Evolutionary conservation across 2,797 vertebrate species (phyloP).

Genomic region (Danionella dracula): DNA sequence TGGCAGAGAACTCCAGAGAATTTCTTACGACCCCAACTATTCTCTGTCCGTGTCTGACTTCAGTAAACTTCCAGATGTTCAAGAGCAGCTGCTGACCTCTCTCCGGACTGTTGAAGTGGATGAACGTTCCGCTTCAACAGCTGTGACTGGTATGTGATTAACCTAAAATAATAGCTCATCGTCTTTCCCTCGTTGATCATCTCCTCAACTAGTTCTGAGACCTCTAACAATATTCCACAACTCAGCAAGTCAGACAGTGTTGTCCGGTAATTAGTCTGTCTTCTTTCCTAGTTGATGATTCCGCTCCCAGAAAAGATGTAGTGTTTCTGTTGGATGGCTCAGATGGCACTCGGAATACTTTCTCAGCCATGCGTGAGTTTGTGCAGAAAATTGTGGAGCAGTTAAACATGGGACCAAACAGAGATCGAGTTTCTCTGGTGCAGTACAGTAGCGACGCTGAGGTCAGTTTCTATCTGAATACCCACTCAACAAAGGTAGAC

Average conservation of each 20-base stretch:
- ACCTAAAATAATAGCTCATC: neutral
- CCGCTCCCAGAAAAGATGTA: neutral
- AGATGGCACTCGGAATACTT: constrained; percentile 68
- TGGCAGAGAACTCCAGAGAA: constrained; percentile 17
- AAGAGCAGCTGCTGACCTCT: constrained; percentile 61
- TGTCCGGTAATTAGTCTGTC: no score
- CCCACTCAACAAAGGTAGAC: constrained; percentile 14
- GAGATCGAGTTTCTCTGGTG: constrained; percentile 50
- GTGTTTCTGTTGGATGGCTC: constrained; percentile 71
- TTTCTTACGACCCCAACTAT: constrained; percentile 14
- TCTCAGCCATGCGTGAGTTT: constrained; percentile 53
- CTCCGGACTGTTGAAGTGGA: neutral
- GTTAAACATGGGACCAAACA: constrained; percentile 70
- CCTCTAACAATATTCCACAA: neutral
- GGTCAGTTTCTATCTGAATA: constrained; percentile 27
- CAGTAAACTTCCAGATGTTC: constrained; percentile 63
- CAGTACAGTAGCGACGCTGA: constrained; percentile 42
- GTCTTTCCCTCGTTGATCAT: neutral
- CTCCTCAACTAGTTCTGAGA: neutral
- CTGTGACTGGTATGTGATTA: constrained; percentile 1
- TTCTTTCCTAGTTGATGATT: neutral
- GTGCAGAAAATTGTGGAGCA: constrained; percentile 70
- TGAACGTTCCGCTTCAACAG: constrained; percentile 26
- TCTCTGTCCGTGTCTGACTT: constrained; percentile 53
- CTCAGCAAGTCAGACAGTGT: no score